phyloP scores from a whole-genome alignment of 2,888 invertebrate species.

The Cephus nigrinus region DNA sequence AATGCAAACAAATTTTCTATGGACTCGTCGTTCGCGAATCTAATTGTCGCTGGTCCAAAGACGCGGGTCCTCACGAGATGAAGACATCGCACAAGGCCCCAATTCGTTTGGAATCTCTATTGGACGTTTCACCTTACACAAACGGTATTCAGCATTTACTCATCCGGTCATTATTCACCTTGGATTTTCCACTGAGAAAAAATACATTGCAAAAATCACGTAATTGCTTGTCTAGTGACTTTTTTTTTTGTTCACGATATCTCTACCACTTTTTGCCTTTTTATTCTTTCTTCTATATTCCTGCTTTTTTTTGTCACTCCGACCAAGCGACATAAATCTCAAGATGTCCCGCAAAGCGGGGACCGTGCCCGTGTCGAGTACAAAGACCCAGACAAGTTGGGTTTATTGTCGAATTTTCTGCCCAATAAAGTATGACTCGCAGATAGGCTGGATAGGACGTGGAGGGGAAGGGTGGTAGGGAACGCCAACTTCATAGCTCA shows the following conservation, averaged over 20 bases:
- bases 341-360: slow-evolving; percentile 2
- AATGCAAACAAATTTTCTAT: slow-evolving; percentile 65
- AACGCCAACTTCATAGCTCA: slow-evolving; percentile 7
- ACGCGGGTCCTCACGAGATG: slow-evolving; percentile 18
- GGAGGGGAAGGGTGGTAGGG: not conserved
- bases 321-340: slow-evolving; percentile 14
- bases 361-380: not conserved
- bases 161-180: slow-evolving; percentile 3
- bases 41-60: slow-evolving; percentile 46
- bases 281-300: slow-evolving; percentile 19
- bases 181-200: slow-evolving; percentile 16
- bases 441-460: not conserved
- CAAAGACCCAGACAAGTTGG: slow-evolving; percentile 47
- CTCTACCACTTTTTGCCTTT: slow-evolving; percentile 17
- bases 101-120: slow-evolving; percentile 55
- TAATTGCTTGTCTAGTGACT: not conserved
- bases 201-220: not conserved
- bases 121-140: not conserved
- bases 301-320: slow-evolving; percentile 17
- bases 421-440: slow-evolving; percentile 60
- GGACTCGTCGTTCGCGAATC: slow-evolving; percentile 49
- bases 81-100: slow-evolving; percentile 41
- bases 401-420: slow-evolving; percentile 64
- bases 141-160: slow-evolving; percentile 5
- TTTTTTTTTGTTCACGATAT: slow-evolving; percentile 9